These are phyloP conservation scores for Girardinus metallicus DNA, from an alignment of 2,797 vertebrate species.

Conservation along the genomic window DNA sequence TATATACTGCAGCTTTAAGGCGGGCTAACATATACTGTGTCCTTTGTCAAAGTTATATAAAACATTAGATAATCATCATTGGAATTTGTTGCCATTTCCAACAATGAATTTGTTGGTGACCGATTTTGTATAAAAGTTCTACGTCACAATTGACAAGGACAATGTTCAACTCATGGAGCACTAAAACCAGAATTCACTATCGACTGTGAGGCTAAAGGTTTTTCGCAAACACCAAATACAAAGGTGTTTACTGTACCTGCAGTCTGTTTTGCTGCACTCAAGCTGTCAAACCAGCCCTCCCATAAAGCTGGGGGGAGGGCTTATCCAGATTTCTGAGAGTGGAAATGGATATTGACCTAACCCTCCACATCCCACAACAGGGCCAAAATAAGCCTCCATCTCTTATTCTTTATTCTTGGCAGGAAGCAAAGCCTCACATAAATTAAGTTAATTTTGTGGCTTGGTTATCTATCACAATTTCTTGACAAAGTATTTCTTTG, in stretches of 20 bases:
- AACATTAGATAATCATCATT: neutral
- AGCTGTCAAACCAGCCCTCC: neutral
- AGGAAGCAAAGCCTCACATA: constrained; percentile 1
- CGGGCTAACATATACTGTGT: neutral
- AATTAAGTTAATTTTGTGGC: neutral
- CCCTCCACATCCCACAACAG: constrained; percentile 4
- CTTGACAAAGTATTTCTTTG: neutral
- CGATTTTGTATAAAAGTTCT: neutral
- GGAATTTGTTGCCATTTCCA: neutral
- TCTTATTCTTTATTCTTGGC: neutral
- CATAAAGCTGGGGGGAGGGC: neutral
- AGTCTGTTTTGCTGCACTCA: neutral
- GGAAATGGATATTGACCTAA: constrained; percentile 6
- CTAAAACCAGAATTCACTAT: neutral
- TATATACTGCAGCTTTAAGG: neutral
- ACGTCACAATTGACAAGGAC: neutral
- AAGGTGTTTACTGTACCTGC: neutral
- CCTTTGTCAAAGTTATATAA: neutral
- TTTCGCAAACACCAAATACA: neutral
- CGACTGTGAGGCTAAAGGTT: neutral
- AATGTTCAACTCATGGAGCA: neutral
- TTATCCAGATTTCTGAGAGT: constrained; percentile 2
- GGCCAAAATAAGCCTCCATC: constrained; percentile 14
- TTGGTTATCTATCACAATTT: neutral
- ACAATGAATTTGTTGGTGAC: neutral